Evolutionary conservation across 1,140 invertebrate genomes (phyloP).

Genomic region (Lasaia peninsularis): DNA sequence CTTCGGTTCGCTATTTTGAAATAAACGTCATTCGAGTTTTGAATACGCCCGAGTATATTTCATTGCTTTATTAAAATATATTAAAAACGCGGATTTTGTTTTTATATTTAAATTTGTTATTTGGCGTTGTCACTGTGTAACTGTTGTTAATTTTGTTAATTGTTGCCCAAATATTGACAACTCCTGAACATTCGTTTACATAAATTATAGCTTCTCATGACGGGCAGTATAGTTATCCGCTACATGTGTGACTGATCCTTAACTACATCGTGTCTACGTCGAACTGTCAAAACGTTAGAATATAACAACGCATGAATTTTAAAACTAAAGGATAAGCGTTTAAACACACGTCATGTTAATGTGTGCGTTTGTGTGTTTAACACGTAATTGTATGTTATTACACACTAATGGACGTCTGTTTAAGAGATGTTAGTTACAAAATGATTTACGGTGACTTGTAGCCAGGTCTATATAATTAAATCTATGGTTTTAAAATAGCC

Average conservation of each 20-base stretch:
- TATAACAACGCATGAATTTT: constrained; percentile 19
- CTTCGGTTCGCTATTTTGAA: no score
- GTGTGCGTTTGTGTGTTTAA: constrained; percentile 20
- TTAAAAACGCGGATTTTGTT: no score
- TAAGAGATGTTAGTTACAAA: constrained; percentile 1
- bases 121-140: no score
- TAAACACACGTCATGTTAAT: constrained; percentile 18
- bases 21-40: no score
- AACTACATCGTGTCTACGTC: constrained; percentile 11
- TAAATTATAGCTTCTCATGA: no score
- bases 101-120: no score
- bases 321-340: constrained; percentile 18
- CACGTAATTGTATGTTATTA: constrained; percentile 15
- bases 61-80: no score
- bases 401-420: constrained; percentile 13
- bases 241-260: constrained; percentile 1
- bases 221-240: neutral
- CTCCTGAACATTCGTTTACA: no score
- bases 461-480: neutral
- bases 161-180: no score
- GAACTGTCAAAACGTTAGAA: constrained; percentile 26
- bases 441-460: neutral
- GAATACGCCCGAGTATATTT: no score
- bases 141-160: no score
- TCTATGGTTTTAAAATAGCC: no score